phyloP scores from a whole-genome alignment of 2,113 vertebrate genomes.

The Enhydra lutris region DNA sequence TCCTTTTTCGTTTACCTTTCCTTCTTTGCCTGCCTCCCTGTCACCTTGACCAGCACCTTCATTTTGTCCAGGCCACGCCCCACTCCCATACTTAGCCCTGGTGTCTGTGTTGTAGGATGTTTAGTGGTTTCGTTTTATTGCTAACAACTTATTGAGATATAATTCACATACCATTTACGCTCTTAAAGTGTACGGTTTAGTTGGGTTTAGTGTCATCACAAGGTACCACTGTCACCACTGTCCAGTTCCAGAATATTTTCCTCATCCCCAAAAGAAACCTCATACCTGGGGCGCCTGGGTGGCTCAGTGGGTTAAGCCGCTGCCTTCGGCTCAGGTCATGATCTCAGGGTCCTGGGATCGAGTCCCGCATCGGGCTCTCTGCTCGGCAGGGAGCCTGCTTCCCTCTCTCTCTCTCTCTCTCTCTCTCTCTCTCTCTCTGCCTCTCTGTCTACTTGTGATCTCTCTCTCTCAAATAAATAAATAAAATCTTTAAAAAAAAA shows the following conservation, averaged over 20 bases:
- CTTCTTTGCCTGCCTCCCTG: background rate
- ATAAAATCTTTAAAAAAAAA: too few relatives aligned
- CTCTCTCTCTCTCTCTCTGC: too few relatives aligned
- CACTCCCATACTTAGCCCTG: background rate
- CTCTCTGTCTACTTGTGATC: too few relatives aligned
- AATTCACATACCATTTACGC: background rate
- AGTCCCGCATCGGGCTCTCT: too few relatives aligned
- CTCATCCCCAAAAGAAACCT: background rate
- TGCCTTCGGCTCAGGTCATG: too few relatives aligned
- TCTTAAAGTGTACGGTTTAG: background rate
- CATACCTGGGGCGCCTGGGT: too few relatives aligned
- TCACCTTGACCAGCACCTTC: background rate
- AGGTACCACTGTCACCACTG: background rate
- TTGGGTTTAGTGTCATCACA: background rate
- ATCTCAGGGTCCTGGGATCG: too few relatives aligned
- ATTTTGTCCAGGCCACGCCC: background rate
- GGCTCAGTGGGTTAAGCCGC: too few relatives aligned
- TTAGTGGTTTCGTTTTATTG: background rate
- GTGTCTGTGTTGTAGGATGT: background rate
- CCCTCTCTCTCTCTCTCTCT: too few relatives aligned
- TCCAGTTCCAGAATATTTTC: slow-evolving; percentile 38
- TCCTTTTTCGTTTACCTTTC: slow-evolving; percentile 16
- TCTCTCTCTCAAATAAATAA: too few relatives aligned
- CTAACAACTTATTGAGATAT: slow-evolving; percentile 1
- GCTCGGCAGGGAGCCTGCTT: too few relatives aligned